These are phyloP conservation scores for Zoanthus sansibaricus DNA, from an alignment of 92 coral and sea anemone species.

Conservation along the genomic window DNA sequence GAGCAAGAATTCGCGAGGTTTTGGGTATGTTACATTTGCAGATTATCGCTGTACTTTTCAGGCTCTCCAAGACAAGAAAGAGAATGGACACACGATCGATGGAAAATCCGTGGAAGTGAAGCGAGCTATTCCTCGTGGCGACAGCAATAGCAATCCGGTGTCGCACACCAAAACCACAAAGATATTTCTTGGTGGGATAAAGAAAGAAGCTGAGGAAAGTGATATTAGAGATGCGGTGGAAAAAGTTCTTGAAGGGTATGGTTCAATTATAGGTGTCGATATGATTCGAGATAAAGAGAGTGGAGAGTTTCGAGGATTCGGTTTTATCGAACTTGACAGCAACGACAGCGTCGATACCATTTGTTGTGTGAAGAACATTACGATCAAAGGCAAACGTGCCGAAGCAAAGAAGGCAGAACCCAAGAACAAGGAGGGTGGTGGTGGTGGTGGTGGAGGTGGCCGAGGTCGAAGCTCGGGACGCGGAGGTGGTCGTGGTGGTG, in stretches of 20 bases:
- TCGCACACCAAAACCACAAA: constrained; percentile 68
- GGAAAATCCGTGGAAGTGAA: constrained; percentile 77
- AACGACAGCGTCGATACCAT: constrained; percentile 71
- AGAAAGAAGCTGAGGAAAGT: constrained; percentile 53
- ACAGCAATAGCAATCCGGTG: constrained; percentile 19
- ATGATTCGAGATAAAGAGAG: constrained; percentile 54
- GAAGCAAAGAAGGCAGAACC: constrained; percentile 80
- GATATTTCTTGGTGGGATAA: constrained; percentile 75
- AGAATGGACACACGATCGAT: constrained; percentile 67
- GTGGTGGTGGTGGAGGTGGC: constrained; percentile 51
- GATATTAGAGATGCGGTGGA: constrained; percentile 53
- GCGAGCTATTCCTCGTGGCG: constrained; percentile 75
- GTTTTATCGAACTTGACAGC: constrained; percentile 63
- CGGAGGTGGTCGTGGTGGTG: constrained; percentile 45
- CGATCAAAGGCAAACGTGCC: constrained; percentile 61
- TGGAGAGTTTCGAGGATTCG: constrained; percentile 64
- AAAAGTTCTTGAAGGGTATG: constrained; percentile 35
- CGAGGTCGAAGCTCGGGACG: constrained; percentile 50
- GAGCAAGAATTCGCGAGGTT: constrained; percentile 81
- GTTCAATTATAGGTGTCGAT: constrained; percentile 28
- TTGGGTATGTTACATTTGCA: constrained; percentile 89
- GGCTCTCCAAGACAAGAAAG: constrained; percentile 65
- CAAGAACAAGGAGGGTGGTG: constrained; percentile 54
- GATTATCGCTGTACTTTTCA: constrained; percentile 58
- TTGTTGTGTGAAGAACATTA: constrained; percentile 58